Base-by-base conservation (phyloP, 2,113 vertebrate species). In the Platysteira castanea region DNA sequence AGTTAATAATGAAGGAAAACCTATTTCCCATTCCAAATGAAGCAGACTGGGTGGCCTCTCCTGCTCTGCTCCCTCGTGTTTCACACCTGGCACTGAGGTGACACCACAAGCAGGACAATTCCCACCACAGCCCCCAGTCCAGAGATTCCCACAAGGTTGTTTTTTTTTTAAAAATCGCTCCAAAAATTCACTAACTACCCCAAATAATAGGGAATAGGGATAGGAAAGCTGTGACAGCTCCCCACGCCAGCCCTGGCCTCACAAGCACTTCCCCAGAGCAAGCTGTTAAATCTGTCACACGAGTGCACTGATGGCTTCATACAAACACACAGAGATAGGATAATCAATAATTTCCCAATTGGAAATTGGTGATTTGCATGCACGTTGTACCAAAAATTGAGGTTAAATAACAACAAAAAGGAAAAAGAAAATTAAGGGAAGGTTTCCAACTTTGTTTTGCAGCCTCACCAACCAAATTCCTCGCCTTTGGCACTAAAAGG, bases 241-340 rank as follows among this genome's bases (percentile, higher is more conserved):
- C 49, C 15, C 35, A 33, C 0, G 0, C 2, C 1, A 90, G 39
- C 39, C 33, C 57, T 9, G 11, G 52, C 44, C 76, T 64, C 61
- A 26, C 14, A 1, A 68, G 23, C 1, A 0, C 64, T 35, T 64
- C 61, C 39, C 39, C 42, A 54, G 20, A 30, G 18, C 23, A 21
- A 59, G 35, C 2, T n/a, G 46, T 28, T n/a, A 42, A 59, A 70
- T 50, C 74, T 82, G 33, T 21, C 4, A 6, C 3, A 8, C 0
- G 0, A 69, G 3, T 6, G 20, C n/a, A 44, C 70, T 79, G 35
- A 56, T 33, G 53, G 28, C 54, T 47, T 57, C 65, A 64, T 2
- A 21, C 5, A 80, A 49, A 61, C 17, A 27, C 10, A 16, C 10
- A 68, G 61, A 80, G 11, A 46, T 7, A 60, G 2, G 11, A 19